These are phyloP conservation scores for Caenorhabditis tropicalis DNA, from an alignment of 1,140 invertebrate species.

Conservation along the genomic window DNA sequence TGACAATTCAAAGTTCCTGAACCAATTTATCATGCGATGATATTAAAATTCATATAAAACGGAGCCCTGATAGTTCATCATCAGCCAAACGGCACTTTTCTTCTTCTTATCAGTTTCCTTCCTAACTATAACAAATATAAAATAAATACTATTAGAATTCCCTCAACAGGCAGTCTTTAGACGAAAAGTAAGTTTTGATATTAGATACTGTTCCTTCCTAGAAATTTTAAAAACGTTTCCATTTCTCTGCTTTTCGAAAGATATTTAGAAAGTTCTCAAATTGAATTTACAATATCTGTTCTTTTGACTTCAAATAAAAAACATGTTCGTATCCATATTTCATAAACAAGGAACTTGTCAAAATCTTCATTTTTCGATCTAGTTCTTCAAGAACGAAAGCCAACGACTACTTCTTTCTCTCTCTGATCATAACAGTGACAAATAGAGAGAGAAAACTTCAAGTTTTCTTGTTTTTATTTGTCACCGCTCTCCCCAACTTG, in stretches of 20 bases:
- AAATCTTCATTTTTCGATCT: no score
- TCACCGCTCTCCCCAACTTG: neutral
- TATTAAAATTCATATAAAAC: conserved; percentile 14
- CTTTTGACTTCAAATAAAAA: no score
- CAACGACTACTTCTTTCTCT: neutral
- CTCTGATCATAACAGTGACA: conserved; percentile 1
- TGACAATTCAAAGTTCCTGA: conserved; percentile 45
- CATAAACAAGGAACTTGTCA: no score
- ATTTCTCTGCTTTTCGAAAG: no score
- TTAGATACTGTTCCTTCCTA: no score
- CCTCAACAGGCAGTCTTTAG: no score
- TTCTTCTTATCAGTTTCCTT: neutral
- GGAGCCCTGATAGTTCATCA: neutral
- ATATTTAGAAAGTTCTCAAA: no score
- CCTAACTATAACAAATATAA: neutral
- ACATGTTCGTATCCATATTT: no score
- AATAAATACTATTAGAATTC: no score
- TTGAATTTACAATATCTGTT: no score
- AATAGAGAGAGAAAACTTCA: neutral
- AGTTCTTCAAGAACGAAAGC: neutral
- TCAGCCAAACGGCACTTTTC: neutral
- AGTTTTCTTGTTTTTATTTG: conserved; percentile 3
- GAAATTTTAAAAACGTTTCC: no score
- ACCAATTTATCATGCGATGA: conserved; percentile 44
- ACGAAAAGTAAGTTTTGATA: no score